Evolutionary conservation across 92 coral and sea anemone genomes (phyloP).

Genomic region (Montipora capitata): DNA sequence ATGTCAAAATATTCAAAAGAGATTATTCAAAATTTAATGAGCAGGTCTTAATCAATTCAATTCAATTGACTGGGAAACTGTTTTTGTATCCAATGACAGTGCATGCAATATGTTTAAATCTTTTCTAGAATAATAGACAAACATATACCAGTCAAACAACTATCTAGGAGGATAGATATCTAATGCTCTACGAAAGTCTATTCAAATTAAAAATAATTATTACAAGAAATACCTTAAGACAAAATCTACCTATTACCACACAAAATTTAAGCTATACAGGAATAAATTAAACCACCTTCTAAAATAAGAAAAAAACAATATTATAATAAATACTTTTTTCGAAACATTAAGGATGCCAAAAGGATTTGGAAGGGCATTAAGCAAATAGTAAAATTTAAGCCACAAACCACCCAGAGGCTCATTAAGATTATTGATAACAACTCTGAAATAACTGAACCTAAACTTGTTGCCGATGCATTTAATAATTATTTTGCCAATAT

Average conservation of each 20-base stretch:
- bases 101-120: too few relatives aligned
- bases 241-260: constrained; percentile 51
- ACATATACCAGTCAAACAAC: constrained; percentile 62
- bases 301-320: constrained; percentile 39
- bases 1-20: too few relatives aligned
- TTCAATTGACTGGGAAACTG: too few relatives aligned
- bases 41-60: too few relatives aligned
- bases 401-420: constrained; percentile 36
- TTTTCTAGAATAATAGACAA: background rate
- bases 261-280: constrained; percentile 28
- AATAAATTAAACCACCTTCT: constrained; percentile 45
- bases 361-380: constrained; percentile 46
- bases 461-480: constrained; percentile 39
- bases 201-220: constrained; percentile 44
- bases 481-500: constrained; percentile 60
- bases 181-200: constrained; percentile 25
- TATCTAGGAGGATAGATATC: constrained; percentile 62
- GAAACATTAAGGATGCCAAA: background rate
- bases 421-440: constrained; percentile 46
- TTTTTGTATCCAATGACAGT: too few relatives aligned
- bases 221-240: constrained; percentile 39
- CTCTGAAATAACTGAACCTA: constrained; percentile 48
- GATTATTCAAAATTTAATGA: too few relatives aligned
- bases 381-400: constrained; percentile 61
- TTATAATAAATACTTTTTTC: too few relatives aligned